phyloP scores from a whole-genome alignment of 2,797 vertebrate genomes.

The Synanceia verrucosa region DNA sequence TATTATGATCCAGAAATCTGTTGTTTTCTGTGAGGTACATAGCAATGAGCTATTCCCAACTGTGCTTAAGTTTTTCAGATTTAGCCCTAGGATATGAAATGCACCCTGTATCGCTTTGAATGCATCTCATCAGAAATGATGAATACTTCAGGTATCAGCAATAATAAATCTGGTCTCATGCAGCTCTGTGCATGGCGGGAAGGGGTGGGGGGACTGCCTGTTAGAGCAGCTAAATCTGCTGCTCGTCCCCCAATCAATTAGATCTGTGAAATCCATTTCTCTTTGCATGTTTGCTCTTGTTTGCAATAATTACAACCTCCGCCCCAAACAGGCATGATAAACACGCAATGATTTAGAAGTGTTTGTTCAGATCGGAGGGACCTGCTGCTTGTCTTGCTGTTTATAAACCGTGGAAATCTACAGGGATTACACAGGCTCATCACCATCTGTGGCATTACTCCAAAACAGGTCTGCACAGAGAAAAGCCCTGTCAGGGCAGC shows the following conservation, averaged over 20 bases:
- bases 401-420: slow-evolving; percentile 81
- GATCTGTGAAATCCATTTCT: slow-evolving; percentile 84
- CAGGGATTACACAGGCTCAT: slow-evolving; percentile 78
- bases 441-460: slow-evolving; percentile 83
- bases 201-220: slow-evolving; percentile 4
- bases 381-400: slow-evolving; percentile 80
- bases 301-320: slow-evolving; percentile 84
- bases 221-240: slow-evolving; percentile 63
- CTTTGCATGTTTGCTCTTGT: slow-evolving; percentile 85
- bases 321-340: slow-evolving; percentile 77
- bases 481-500: slow-evolving; percentile 45
- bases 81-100: slow-evolving; percentile 51
- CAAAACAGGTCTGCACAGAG: slow-evolving; percentile 74
- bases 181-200: slow-evolving; percentile 29
- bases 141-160: slow-evolving; percentile 67
- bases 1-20: slow-evolving; percentile 56
- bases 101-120: slow-evolving; percentile 32
- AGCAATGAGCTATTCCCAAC: slow-evolving; percentile 61
- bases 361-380: slow-evolving; percentile 77
- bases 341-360: slow-evolving; percentile 80
- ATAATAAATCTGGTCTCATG: slow-evolving; percentile 68
- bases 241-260: slow-evolving; percentile 81
- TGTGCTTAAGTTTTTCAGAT: slow-evolving; percentile 58
- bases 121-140: slow-evolving; percentile 49
- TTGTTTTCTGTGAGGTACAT: slow-evolving; percentile 59